Evolutionary conservation across 2,113 vertebrate genomes (phyloP).

Genomic region (Ailurus styani): DNA sequence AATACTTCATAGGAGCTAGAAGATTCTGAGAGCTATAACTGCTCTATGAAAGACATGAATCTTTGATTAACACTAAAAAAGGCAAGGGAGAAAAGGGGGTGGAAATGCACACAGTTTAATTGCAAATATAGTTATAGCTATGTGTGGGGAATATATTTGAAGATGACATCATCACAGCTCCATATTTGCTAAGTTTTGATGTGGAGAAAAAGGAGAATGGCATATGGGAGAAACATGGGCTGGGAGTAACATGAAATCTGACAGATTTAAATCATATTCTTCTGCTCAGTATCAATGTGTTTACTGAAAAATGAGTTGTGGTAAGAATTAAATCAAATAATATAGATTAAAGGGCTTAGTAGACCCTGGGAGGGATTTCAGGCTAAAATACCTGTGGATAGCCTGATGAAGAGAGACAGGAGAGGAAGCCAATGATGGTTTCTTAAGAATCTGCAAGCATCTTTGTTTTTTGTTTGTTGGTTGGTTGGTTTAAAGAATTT

Average conservation of each 20-base stretch:
- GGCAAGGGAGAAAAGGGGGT: not conserved
- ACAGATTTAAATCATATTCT: not conserved
- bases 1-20: not conserved
- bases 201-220: not conserved
- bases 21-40: not conserved
- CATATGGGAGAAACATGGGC: not conserved
- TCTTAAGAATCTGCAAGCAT: not conserved
- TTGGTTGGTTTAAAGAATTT: too few relatives aligned
- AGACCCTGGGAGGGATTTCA: not conserved
- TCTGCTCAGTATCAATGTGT: not conserved
- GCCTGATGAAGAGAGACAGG: not conserved
- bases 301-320: not conserved
- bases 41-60: not conserved
- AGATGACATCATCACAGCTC: not conserved
- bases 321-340: not conserved
- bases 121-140: not conserved
- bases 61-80: constrained; percentile 24
- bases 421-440: not conserved
- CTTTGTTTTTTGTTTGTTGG: too few relatives aligned
- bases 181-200: not conserved
- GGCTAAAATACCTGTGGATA: not conserved
- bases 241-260: not conserved
- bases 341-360: not conserved
- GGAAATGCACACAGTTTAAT: not conserved
- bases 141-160: not conserved